phyloP scores from a whole-genome alignment of 2,113 vertebrate genomes.

The Takifugu bimaculatus region DNA sequence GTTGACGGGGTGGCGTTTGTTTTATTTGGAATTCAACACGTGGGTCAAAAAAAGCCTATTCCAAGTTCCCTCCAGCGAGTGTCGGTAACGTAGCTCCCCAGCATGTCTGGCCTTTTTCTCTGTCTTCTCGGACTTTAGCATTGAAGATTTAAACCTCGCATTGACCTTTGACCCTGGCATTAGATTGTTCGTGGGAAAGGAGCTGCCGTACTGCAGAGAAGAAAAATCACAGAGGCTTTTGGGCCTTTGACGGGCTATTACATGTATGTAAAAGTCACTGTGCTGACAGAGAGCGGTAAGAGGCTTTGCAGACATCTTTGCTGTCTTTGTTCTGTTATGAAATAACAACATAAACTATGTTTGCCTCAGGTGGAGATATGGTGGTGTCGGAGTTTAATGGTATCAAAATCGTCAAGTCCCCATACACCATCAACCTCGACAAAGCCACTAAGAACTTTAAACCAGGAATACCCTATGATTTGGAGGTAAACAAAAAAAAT shows the following conservation, averaged over 20 bases:
- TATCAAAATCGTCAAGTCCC: conserved; percentile 82
- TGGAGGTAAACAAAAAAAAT: conserved; percentile 70
- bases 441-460: conserved; percentile 85
- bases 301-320: not conserved
- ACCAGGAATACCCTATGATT: conserved; percentile 82
- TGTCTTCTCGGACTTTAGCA: not conserved
- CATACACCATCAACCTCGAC: conserved; percentile 82
- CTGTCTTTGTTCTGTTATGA: not conserved
- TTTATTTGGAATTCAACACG: conserved; percentile 75
- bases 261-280: conserved; percentile 65
- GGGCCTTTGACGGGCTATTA: conserved; percentile 18
- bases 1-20: conserved; percentile 75
- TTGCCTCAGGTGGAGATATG: conserved; percentile 83
- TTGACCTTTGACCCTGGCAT: not conserved
- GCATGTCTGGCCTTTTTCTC: not conserved
- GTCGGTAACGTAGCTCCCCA: conserved; percentile 37
- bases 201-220: conserved; percentile 22
- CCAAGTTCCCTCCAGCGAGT: conserved; percentile 70
- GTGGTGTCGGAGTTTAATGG: conserved; percentile 75
- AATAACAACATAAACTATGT: not conserved
- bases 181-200: conserved; percentile 63
- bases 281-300: conserved; percentile 80
- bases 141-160: not conserved
- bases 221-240: conserved; percentile 46
- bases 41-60: conserved; percentile 62